Base-by-base conservation (phyloP, 2,797 vertebrate genomes). In the Chromis chromis region DNA sequence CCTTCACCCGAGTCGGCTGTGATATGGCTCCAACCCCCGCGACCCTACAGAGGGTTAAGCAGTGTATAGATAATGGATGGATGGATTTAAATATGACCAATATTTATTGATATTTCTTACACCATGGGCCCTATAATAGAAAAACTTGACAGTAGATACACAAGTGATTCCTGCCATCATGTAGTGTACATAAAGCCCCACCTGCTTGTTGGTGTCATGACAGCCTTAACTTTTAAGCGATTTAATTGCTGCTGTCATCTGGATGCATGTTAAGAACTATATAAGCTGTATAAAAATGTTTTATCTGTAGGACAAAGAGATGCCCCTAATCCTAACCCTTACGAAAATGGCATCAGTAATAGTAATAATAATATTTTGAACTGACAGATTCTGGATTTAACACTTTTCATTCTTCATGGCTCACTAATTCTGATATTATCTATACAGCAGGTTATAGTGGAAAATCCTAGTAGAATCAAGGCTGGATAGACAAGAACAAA, bases 401-500 rank as follows among this genome's bases (percentile, higher is more conserved):
- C 7, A 33, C 14, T 12, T 17, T 21, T 21, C 1, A 21, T 27
- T 50, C 6, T 28, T 57, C n/a, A 40, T 6, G 11, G 24, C 4
- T 46, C 42, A 9, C 12, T 6, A 10, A 40, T 19, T 22, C 2
- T 36, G 58, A 42, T 50, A n/a, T 49, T n/a, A 21, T 10, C 33
- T 59, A 9, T 21, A 69, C 6, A 59, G 31, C 3, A 36, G 33
- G 1, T 36, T 49, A n/a, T 2, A 42, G 10, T 17, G 40, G 25
- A 65, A 69, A 48, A 68, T n/a, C 16, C n/a, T 28, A 19, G 17
- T 54, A 1, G 1, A 60, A 36, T 36, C 9, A 36, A 36, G 14
- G 19, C 27, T 33, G 39, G 3, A 40, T 21, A 53, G 17, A 42
- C 10, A 53, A 74, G 17, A 66, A 19, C 25, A 54, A 74, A 52